These are phyloP conservation scores for Jordanella pulchra DNA, from an alignment of 2,797 vertebrate species.

Conservation along the genomic window DNA sequence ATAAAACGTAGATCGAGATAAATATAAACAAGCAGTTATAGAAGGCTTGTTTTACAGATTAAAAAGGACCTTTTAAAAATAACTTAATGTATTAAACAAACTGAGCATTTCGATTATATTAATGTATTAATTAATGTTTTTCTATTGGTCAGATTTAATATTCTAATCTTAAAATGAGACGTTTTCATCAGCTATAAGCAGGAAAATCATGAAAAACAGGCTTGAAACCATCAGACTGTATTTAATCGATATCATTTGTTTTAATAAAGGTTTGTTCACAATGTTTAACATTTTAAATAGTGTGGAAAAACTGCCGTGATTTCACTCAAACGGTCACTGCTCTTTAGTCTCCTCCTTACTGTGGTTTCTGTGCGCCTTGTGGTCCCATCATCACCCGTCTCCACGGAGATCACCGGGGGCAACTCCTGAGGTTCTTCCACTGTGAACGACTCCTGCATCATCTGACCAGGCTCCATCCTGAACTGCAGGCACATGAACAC, in stretches of 20 bases:
- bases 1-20: background rate
- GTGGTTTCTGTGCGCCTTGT: constrained; percentile 91
- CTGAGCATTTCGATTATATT: no score
- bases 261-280: background rate
- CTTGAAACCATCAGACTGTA: background rate
- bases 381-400: constrained; percentile 89
- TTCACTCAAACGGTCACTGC: background rate
- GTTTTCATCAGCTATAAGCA: background rate
- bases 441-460: constrained; percentile 87
- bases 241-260: background rate
- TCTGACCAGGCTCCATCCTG: constrained; percentile 92
- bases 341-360: constrained; percentile 66
- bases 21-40: background rate
- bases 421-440: constrained; percentile 87
- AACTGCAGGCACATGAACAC: constrained; percentile 61
- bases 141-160: background rate
- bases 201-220: background rate
- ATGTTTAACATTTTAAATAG: background rate
- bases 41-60: background rate
- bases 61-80: background rate
- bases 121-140: background rate
- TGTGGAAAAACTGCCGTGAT: background rate
- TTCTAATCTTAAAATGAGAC: background rate
- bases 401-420: constrained; percentile 85
- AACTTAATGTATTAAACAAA: background rate